Evolutionary conservation across 53 echinoderm and acorn worm species (phyloP).

Genomic region (Crossaster papposus): DNA sequence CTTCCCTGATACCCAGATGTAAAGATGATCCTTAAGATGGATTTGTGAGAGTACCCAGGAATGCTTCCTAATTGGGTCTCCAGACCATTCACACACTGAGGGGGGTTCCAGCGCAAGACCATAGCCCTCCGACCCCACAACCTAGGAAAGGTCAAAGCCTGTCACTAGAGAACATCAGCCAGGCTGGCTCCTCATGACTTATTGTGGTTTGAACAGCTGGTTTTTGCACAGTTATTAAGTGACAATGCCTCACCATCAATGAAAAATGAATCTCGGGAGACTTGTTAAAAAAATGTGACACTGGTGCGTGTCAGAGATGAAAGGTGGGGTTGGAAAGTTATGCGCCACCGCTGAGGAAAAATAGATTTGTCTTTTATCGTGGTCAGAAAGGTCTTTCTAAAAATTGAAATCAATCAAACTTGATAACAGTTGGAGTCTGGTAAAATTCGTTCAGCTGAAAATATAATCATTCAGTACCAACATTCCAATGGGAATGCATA

Average conservation of each 20-base stretch:
- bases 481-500: no score
- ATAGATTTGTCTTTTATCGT: not conserved
- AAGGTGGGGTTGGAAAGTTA: not conserved
- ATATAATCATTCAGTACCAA: no score
- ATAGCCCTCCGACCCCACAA: constrained; percentile 31
- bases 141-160: constrained; percentile 29
- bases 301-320: not conserved
- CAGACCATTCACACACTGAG: constrained; percentile 36
- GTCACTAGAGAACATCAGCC: not conserved
- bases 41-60: not conserved
- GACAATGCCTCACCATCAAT: constrained; percentile 40
- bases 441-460: not conserved
- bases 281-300: constrained; percentile 25
- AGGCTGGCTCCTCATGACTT: constrained; percentile 11
- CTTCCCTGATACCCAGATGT: not conserved
- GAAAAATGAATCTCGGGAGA: constrained; percentile 50
- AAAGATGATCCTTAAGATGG: not conserved
- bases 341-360: not conserved
- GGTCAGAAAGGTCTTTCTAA: not conserved
- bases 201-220: constrained; percentile 30
- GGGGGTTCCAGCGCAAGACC: constrained; percentile 16
- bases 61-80: constrained; percentile 48
- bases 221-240: constrained; percentile 41
- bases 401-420: not conserved
- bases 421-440: not conserved